Evolutionary conservation across 2,888 invertebrate genomes (phyloP).

Genomic region (Caprella mutica): DNA sequence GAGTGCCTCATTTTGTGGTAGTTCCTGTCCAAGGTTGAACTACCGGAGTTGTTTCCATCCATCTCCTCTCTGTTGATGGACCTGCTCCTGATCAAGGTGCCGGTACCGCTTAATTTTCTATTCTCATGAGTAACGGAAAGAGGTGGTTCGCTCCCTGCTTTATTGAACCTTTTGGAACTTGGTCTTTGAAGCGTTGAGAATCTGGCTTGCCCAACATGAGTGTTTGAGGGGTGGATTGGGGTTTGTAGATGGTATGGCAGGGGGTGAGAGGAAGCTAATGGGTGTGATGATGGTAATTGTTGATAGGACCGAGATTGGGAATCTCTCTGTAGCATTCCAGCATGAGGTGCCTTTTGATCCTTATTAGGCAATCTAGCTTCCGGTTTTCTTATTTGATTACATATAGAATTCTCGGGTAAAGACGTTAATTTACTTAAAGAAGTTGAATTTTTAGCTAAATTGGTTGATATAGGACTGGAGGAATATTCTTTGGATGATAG

Average conservation of each 20-base stretch:
- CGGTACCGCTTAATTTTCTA: slow-evolving; percentile 18
- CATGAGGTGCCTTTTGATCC: no score
- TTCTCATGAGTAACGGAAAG: slow-evolving; percentile 1
- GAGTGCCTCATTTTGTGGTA: slow-evolving; percentile 18
- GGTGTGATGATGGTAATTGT: slow-evolving; percentile 27
- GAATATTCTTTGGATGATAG: no score
- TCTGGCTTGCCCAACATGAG: slow-evolving; percentile 7
- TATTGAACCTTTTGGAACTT: slow-evolving; percentile 1
- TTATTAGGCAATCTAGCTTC: no score
- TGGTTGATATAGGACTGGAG: no score
- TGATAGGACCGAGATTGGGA: neutral
- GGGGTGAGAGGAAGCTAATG: slow-evolving; percentile 25
- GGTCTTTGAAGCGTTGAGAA: slow-evolving; percentile 6
- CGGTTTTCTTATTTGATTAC: no score
- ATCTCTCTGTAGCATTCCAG: neutral
- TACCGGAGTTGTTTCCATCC: slow-evolving; percentile 5
- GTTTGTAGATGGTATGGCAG: neutral
- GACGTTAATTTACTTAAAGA: slow-evolving; percentile 56
- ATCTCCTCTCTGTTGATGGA: slow-evolving; percentile 20
- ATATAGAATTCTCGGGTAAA: no score
- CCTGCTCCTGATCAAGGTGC: slow-evolving; percentile 19
- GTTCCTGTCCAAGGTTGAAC: slow-evolving; percentile 16
- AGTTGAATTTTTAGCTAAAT: slow-evolving; percentile 52
- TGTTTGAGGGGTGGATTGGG: slow-evolving; percentile 7
- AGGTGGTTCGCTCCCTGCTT: slow-evolving; percentile 3